Evolutionary conservation across 2,888 invertebrate species (phyloP).

Genomic region (Eurytoma adleriae): DNA sequence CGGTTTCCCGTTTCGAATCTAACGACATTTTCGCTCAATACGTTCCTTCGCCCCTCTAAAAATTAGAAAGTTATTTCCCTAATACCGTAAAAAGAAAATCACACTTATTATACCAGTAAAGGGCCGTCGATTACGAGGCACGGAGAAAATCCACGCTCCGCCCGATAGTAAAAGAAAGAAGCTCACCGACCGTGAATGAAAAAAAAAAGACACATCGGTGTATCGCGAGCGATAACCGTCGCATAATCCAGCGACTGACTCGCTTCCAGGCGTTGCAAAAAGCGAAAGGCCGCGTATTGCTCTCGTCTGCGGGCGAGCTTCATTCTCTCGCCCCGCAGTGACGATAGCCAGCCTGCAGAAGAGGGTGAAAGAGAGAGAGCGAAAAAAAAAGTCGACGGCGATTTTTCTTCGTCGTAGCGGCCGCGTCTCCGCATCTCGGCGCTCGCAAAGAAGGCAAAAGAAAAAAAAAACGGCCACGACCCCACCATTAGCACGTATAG

Average conservation of each 20-base stretch:
- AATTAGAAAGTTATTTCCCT: no score
- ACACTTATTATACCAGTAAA: no score
- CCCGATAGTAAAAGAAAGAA: constrained; percentile 50
- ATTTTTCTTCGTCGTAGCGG: neutral
- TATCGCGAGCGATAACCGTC: constrained; percentile 53
- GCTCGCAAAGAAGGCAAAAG: neutral
- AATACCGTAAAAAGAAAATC: no score
- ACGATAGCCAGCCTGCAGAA: constrained; percentile 4
- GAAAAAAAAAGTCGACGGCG: no score
- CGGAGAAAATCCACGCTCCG: no score
- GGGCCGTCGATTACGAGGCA: no score
- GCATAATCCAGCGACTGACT: constrained; percentile 42
- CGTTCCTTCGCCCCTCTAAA: no score
- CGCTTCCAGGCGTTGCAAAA: constrained; percentile 41
- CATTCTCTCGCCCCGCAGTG: neutral
- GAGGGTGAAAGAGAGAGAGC: neutral
- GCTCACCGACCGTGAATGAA: constrained; percentile 55
- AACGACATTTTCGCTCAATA: no score
- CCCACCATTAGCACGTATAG: constrained; percentile 68
- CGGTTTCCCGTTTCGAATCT: no score
- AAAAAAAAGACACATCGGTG: constrained; percentile 22
- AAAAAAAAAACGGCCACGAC: constrained; percentile 1
- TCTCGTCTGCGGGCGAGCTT: constrained; percentile 36
- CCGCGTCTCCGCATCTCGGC: neutral
- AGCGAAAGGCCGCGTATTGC: constrained; percentile 42